phyloP scores from a whole-genome alignment of 1,140 invertebrate genomes.

The Leguminivora glycinivorella region DNA sequence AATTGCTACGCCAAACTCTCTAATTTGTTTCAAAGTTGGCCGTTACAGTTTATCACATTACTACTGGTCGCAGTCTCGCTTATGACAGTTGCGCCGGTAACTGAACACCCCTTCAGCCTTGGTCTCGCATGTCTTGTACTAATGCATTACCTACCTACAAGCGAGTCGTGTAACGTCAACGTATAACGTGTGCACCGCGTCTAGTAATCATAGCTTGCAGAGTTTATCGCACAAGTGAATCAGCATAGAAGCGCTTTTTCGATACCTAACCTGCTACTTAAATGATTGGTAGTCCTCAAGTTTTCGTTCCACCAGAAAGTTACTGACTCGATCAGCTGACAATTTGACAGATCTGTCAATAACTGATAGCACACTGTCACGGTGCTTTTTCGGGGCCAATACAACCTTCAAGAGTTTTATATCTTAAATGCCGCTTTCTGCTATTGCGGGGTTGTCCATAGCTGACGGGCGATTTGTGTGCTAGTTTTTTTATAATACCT shows the following conservation, averaged over 20 bases:
- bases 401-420: too few species aligned
- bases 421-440: too few species aligned
- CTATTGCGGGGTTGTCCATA: too few species aligned
- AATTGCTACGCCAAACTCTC: slow-evolving; percentile 1
- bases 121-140: slow-evolving; percentile 6
- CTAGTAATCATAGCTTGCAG: not conserved
- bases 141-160: not conserved
- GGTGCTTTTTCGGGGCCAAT: too few species aligned
- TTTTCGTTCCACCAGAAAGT: too few species aligned
- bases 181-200: not conserved
- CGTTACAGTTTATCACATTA: slow-evolving; percentile 11
- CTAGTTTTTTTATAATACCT: too few species aligned
- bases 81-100: slow-evolving; percentile 10
- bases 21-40: slow-evolving; percentile 6
- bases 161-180: slow-evolving; percentile 19
- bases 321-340: too few species aligned
- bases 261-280: too few species aligned
- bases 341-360: too few species aligned
- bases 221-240: not conserved
- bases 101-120: slow-evolving; percentile 22
- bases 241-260: not conserved
- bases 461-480: too few species aligned
- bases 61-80: not conserved
- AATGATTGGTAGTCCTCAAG: too few species aligned
- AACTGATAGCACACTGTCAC: too few species aligned